Base-by-base conservation (phyloP, 2,888 invertebrate species). In the Aspidiotus rigidus region DNA sequence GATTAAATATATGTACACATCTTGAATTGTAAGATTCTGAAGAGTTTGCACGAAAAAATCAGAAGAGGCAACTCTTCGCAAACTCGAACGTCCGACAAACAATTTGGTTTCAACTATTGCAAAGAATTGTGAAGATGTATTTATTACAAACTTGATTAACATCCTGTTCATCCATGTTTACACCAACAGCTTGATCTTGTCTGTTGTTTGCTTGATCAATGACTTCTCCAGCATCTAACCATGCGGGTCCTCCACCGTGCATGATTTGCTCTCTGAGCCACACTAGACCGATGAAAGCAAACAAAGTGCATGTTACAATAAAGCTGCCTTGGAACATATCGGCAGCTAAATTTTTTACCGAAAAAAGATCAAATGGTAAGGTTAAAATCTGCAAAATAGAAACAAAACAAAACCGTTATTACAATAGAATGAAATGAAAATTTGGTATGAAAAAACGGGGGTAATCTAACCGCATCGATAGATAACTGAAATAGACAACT, bases 211-310 rank as follows among this genome's bases (percentile, higher is more conserved):
- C 54, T 10, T 55, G 17, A 42, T 62, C 62, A 2, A 39, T 72
- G 62, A 64, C 73, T 56, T 72, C 74, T 62, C 71, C 74, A 66
- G 72, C 71, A 72, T 89, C 92, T 76, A 97, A 82, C 97, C 97
- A 97, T 75, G 96, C 96, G 0, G 96, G 96, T 0, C 95, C 97
- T 41, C 96, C 97, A 0, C 96, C 97, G 77, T 96, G 93, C 75
- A 98, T 83, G 71, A 99, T 97, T 80, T 99, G 99, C 79, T 99
- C 99, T 73, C 98, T 81, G 62, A 99, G 81, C 98, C 99, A 99
- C 7, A 99, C 93, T 61, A 98, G 80, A 11, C 96, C 95, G 75
- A 99, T 96, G 77, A 99, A 99, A 0, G 93, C 92, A 77, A 95
- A 89, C 70, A 98, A 79, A 2, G 98, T 98, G 77, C 97, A 95